Percentiles rank a stretch among this genome's conserved stretches.
Conservation (phyloP, 2,888 invertebrate genomes). For the Anticlea derivata region DNA sequence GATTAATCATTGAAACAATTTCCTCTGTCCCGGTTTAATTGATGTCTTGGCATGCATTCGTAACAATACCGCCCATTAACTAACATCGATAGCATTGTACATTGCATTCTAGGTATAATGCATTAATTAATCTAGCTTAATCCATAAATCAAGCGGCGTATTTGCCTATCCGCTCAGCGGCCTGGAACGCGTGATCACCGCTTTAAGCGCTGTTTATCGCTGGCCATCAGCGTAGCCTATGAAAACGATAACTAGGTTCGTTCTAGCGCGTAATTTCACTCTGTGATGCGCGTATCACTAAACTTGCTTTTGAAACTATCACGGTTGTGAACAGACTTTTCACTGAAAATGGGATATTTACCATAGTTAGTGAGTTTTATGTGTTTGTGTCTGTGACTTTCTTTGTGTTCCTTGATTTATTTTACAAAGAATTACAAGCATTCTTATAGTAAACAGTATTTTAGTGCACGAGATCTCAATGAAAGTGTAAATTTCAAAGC, state of each 20-base stretch:
- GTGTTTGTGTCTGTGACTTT: too few species aligned
- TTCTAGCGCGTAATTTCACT: too few species aligned
- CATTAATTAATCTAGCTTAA: conserved; percentile 32
- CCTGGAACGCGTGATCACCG: conserved; percentile 4
- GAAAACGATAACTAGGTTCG: background rate
- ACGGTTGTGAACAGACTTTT: too few species aligned
- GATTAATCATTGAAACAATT: conserved; percentile 9
- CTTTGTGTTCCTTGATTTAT: too few species aligned
- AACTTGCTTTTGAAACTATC: too few species aligned
- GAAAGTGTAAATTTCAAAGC: too few species aligned
- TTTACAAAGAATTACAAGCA: too few species aligned
- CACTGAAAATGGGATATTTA: too few species aligned
- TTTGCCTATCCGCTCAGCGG: conserved; percentile 20
- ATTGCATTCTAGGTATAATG: background rate
- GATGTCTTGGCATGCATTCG: conserved; percentile 12
- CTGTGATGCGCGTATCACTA: too few species aligned
- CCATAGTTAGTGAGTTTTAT: too few species aligned
- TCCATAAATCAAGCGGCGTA: conserved; percentile 32
- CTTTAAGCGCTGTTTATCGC: conserved; percentile 44
- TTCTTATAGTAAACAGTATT: too few species aligned
- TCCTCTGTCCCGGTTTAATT: conserved; percentile 4
- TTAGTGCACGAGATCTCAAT: too few species aligned
- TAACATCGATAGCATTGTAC: conserved; percentile 18
- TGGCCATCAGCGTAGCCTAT: conserved; percentile 2
- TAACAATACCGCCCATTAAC: conserved; percentile 18